Evolutionary conservation across 2,888 invertebrate species (phyloP), one percentile per base, ranked within the genome.

Genomic region (Lacanobia wlatinum): DNA sequence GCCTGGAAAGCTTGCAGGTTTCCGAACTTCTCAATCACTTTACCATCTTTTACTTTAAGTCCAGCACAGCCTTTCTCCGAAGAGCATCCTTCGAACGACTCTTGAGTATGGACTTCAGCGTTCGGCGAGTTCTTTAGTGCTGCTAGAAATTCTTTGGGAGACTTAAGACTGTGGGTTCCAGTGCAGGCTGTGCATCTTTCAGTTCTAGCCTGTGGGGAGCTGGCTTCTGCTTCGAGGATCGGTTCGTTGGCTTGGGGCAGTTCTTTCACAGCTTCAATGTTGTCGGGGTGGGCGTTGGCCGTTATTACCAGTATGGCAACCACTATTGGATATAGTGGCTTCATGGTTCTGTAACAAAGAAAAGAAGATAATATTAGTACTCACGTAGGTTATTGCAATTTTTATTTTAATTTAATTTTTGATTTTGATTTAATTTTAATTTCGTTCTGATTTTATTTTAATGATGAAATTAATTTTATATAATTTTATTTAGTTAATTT

Each of bases 11-110:
- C 91, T 14, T 95, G 93, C 0, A 89, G 76, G 82, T 96, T 94
- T 1, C 96, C 96, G 72, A 93, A 96, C 63, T 89, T 92, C 70
- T 96, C 90, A 0, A 96, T 77, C 0, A 96, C 90, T 70, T 90
- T 88, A 2, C 96, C 96, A 46, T 96, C 96, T 84, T 96, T 96
- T 0, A 95, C 90, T 85, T 96, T 96, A 5, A 96, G 84, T 0
- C 96, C 96, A 10, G 95, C 96, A 66, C 96, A 96, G 0, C 96
- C 96, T 80, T 94, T 95, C 0, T 93, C 95, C 2, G 92, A 89
- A 0, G 95, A 92, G 78, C 96, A 96, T 23, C 93, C 91, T 88
- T 96, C 94, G 82, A 92, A 96, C 0, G 94, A 92, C 68, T 95
- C 91, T 63, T 96, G 95, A 0, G 94, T 93, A 84, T 96, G 96